Base-by-base conservation (phyloP, 1,140 invertebrate species). In the Hyposmocoma kahamanoa region DNA sequence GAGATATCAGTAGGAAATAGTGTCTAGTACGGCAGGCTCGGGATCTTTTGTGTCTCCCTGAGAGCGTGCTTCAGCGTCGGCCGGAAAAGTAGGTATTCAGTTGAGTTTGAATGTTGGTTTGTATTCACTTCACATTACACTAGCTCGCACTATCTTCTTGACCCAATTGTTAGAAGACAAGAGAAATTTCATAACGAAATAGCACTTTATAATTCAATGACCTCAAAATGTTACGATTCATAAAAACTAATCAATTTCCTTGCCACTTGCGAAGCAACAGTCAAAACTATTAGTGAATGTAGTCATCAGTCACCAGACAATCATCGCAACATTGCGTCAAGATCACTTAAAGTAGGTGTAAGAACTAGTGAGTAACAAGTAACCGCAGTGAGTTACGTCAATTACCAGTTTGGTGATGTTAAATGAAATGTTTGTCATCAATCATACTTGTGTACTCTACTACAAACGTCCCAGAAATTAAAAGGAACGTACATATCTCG, bases 141-240 rank as follows among this genome's bases (percentile, higher is more conserved):
- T 6, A 36, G 8, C 8, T 36, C 32, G 15, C 10, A 36, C 15
- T 17, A 36, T n/a, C 11, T 17, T 21, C 30, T 38, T 50, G 47
- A 51, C 53, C 53, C 43, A 56, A 56, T 50, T 50, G 38, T 36
- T 38, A 17, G 13, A 8, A 17, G 30, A n/a, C 9, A 34, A 34
- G n/a, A 34, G 6, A 34, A n/a, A n/a, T 26, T 26, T 5, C 24
- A 6, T 5, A 5, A 26, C 24, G 24, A 26, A 26, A 26, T 11
- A 26, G 24, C 5, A 6, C 11, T 6, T 5, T 6, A 26, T 11
- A 26, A 5, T 26, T 11, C 5, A 5, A 26, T 5, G 11, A 11
- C 11, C 5, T 26, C 5, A 6, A 26, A 26, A 26, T 26, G 6
- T 10, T 30, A n/a, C 28, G 13, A 30, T n/a, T 10, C 8, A n/a